A percentile compares a stretch with the other conserved stretches of the same genome.
phyloP scores from a whole-genome alignment of 2,888 invertebrate genomes.

The Hybos culiciformis region DNA sequence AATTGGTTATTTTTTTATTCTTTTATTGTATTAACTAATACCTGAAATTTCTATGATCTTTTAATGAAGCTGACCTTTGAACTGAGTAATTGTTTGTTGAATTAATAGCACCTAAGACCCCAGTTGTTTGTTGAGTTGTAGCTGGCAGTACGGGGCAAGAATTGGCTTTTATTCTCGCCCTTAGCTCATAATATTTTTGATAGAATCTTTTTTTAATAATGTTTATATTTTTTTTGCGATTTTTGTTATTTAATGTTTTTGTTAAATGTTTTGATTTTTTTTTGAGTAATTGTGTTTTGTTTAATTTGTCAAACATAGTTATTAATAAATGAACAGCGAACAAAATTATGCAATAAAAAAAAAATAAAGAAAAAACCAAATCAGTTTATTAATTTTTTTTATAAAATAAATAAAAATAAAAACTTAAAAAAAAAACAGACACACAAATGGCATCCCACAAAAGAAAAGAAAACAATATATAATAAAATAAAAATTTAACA shows the following conservation, averaged over 20 bases:
- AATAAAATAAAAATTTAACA: constrained; percentile 36
- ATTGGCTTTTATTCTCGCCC: constrained; percentile 76
- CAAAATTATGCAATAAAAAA: constrained; percentile 4
- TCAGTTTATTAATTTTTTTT: constrained; percentile 3
- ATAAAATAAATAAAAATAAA: constrained; percentile 4
- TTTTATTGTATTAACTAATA: constrained; percentile 14
- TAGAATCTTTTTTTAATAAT: constrained; percentile 51
- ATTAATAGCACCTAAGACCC: constrained; percentile 27
- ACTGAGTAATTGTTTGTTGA: constrained; percentile 38
- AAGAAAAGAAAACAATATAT: not conserved
- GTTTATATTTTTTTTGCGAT: constrained; percentile 1
- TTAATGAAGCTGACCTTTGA: constrained; percentile 47
- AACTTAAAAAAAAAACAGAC: not conserved
- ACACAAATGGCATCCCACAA: not conserved
- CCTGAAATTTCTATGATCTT: constrained; percentile 38
- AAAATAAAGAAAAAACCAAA: constrained; percentile 7
- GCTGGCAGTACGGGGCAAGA: constrained; percentile 64
- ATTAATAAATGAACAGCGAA: not conserved
- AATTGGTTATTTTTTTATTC: not conserved
- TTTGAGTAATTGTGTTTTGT: not conserved
- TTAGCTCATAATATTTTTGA: constrained; percentile 75
- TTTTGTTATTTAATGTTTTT: not conserved
- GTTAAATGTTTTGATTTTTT: not conserved
- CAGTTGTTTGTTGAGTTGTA: constrained; percentile 39
- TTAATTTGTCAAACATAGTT: not conserved